Base-by-base conservation (phyloP, 2,888 invertebrate species). In the Xylota sylvarum region DNA sequence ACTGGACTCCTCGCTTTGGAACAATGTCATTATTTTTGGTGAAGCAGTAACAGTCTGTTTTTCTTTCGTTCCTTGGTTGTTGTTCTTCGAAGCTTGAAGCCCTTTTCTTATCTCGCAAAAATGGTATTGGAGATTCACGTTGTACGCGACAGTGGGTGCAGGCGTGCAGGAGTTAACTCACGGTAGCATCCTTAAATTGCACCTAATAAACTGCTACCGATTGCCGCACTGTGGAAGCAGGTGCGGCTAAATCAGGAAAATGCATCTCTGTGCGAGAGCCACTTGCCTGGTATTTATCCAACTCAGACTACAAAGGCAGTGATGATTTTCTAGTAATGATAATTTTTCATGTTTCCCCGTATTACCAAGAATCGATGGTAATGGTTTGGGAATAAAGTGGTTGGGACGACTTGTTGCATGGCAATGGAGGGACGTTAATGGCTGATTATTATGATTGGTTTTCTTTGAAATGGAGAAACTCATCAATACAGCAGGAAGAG, bases 131-230 rank as follows among this genome's bases (percentile, higher is more conserved):
- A 69, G 78, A 30, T 77, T 46, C 85, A 70, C 69, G 74, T 80
- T 70, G 70, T 69, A 46, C 40, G 69, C 80, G 60, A 81, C 76
- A 81, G 81, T 84, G 80, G 80, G 80, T 80, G 81, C 85, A 81
- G 70, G 80, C 74, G 80, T 80, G 81, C 85, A 81, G 65, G 65
- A 82, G 72, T 43, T 77, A 72, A 77, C 82, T 82, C 78, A 82
- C 86, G 77, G 88, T 84, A 83, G 85, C 88, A 82, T 88, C 85
- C 82, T 88, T 88, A 88, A 88, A 86, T 88, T 88, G 88, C 88
- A 78, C 83, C 83, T 88, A 83, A 88, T 88, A 83, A 88, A 88
- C 88, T 88, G 88, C 88, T 88, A 86, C 88, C 87, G 85, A 86
- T 83, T 86, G 78, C 62, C 73, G 78, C 70, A 72, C n/a, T 12